A percentile compares a stretch with the other conserved stretches of the same genome.
These are phyloP conservation scores for Ecliptopera silaceata DNA, from an alignment of 2,888 invertebrate species.

Conservation along the genomic window DNA sequence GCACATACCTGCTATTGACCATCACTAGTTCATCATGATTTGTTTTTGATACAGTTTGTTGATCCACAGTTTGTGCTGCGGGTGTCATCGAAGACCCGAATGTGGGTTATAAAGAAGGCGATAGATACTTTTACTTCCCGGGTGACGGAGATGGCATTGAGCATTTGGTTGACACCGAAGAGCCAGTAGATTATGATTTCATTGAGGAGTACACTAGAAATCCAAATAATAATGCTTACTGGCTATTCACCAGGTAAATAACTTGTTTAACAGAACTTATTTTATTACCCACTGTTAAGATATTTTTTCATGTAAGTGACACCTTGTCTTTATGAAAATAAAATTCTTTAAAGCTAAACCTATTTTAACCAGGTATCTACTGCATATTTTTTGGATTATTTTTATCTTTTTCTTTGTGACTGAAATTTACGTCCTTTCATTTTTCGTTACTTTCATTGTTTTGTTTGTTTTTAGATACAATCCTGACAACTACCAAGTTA, in stretches of 20 bases:
- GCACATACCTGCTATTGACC: too few species aligned
- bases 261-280: too few species aligned
- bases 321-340: too few species aligned
- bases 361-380: too few species aligned
- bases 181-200: conserved; percentile 43
- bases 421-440: neutral
- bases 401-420: too few species aligned
- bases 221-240: conserved; percentile 49
- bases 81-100: conserved; percentile 47
- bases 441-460: neutral
- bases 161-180: conserved; percentile 50
- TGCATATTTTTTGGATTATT: too few species aligned
- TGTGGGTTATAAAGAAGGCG: conserved; percentile 49
- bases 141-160: conserved; percentile 50
- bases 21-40: too few species aligned
- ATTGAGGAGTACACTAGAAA: conserved; percentile 42
- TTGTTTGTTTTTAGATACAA: conserved; percentile 45
- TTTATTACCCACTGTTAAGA: too few species aligned
- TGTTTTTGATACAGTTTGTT: neutral
- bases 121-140: conserved; percentile 56
- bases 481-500: conserved; percentile 44
- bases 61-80: conserved; percentile 48
- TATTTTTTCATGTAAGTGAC: too few species aligned
- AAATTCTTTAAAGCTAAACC: too few species aligned
- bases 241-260: conserved; percentile 53